These are phyloP conservation scores for Fratercula arctica DNA, from an alignment of 2,797 vertebrate genomes.

Conservation along the genomic window DNA sequence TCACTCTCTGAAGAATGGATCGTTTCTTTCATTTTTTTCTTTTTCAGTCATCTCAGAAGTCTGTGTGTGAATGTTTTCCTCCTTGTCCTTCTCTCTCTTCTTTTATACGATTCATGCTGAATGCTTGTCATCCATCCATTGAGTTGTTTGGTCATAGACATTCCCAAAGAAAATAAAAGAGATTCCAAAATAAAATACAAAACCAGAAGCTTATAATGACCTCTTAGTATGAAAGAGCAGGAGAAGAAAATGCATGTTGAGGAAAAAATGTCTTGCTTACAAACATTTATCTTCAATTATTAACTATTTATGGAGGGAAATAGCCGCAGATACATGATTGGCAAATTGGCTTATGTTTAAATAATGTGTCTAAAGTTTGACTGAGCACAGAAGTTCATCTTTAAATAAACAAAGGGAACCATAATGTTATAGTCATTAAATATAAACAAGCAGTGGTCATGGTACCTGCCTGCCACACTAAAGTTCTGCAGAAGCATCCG, in stretches of 20 bases:
- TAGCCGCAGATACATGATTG: neutral
- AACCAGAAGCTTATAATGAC: neutral
- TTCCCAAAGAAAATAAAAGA: neutral
- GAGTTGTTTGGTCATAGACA: neutral
- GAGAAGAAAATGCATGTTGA: constrained; percentile 23
- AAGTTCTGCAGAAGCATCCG: neutral
- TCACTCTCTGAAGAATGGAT: neutral
- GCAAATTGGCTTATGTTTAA: constrained; percentile 63
- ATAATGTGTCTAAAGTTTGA: constrained; percentile 46
- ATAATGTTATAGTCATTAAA: constrained; percentile 66
- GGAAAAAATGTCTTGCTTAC: neutral
- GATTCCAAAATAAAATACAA: neutral
- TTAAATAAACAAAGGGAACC: constrained; percentile 66
- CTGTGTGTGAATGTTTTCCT: neutral
- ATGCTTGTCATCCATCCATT: neutral
- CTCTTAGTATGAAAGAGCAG: neutral
- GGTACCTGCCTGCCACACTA: constrained; percentile 21
- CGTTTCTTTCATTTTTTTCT: neutral
- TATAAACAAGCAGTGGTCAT: constrained; percentile 49
- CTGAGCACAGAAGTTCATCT: constrained; percentile 66
- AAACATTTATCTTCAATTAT: constrained; percentile 50
- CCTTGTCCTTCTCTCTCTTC: neutral
- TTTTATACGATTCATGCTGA: neutral
- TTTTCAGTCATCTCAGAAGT: neutral
- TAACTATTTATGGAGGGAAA: constrained; percentile 44